Conservation (phyloP, 2,113 vertebrate species). For the Riparia riparia region DNA sequence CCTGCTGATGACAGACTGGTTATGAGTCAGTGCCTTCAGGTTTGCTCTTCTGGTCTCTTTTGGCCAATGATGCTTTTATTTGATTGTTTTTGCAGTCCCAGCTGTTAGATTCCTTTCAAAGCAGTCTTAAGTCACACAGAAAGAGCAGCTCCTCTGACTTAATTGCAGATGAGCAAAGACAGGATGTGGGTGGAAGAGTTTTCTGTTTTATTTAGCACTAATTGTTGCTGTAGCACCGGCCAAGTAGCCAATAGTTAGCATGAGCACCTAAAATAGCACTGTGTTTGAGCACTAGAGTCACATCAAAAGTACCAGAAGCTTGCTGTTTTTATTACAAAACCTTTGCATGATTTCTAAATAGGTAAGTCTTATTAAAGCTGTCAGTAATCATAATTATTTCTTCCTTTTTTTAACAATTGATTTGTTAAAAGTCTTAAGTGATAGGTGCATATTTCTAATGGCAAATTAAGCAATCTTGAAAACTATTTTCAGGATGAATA, state of each 20-base stretch:
- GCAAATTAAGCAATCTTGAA: not conserved
- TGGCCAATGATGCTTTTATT: not conserved
- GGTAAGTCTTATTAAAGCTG: not conserved
- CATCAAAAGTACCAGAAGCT: not conserved
- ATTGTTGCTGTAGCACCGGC: not conserved
- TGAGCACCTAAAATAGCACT: not conserved
- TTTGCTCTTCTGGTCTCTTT: not conserved
- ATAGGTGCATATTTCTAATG: not conserved
- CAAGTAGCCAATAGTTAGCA: not conserved
- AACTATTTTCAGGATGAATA: not conserved
- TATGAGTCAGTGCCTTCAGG: not conserved
- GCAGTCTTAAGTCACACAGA: not conserved
- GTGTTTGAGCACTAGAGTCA: not conserved
- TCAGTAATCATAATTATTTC: not conserved
- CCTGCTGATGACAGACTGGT: not conserved
- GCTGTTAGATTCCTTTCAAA: not conserved
- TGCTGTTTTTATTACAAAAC: not conserved
- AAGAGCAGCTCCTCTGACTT: not conserved
- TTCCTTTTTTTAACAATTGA: not conserved
- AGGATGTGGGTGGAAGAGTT: not conserved
- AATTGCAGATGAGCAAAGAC: not conserved
- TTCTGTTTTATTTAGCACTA: not conserved
- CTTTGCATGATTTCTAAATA: not conserved
- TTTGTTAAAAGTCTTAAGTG: not conserved
- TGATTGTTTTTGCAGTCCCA: not conserved